These are phyloP conservation scores for Oligia strigilis DNA, from an alignment of 2,888 invertebrate species.

Conservation along the genomic window DNA sequence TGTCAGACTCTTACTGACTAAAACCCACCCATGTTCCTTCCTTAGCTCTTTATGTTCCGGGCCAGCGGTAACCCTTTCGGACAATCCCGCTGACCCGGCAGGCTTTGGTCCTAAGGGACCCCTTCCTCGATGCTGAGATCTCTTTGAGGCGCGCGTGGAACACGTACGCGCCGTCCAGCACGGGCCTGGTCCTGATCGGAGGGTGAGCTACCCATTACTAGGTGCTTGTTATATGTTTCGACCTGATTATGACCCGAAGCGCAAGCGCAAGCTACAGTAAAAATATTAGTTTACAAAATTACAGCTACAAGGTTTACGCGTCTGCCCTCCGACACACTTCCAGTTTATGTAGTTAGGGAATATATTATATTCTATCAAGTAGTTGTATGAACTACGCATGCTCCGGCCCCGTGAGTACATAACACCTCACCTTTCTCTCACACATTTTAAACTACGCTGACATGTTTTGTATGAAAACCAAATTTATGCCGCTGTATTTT, in stretches of 20 bases:
- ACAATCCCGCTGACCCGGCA: too few species aligned
- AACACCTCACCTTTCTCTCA: neutral
- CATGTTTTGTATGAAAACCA: slow-evolving; percentile 11
- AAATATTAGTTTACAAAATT: neutral
- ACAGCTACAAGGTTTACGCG: neutral
- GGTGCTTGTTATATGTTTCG: neutral
- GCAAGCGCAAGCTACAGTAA: neutral
- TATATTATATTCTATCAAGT: neutral
- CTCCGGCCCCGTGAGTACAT: too few species aligned
- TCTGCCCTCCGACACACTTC: neutral
- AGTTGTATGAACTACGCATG: too few species aligned
- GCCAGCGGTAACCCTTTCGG: too few species aligned
- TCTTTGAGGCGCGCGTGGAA: too few species aligned
- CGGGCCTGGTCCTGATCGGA: too few species aligned
- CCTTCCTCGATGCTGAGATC: too few species aligned
- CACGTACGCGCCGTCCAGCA: too few species aligned
- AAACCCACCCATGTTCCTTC: too few species aligned
- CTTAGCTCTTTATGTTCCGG: too few species aligned
- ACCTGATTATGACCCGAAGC: neutral
- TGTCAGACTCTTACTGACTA: too few species aligned
- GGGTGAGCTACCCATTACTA: neutral
- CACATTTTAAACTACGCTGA: slow-evolving; percentile 6
- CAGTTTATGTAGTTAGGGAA: neutral
- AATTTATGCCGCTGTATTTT: neutral
- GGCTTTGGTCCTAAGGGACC: too few species aligned